phyloP scores from a whole-genome alignment of 2,113 vertebrate genomes.

The Mormyrus lacerda region DNA sequence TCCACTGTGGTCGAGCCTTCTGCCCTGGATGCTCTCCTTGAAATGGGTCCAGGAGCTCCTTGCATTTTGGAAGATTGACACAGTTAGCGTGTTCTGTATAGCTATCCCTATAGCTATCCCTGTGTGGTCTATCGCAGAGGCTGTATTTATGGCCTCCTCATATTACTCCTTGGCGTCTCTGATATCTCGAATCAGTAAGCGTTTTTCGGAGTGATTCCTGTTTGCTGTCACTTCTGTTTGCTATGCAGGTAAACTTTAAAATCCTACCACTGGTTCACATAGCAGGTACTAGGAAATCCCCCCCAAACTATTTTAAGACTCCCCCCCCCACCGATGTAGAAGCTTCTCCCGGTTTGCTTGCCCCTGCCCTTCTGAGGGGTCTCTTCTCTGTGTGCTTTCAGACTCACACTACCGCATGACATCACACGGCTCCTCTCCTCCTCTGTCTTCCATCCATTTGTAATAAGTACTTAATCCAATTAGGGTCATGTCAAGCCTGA shows the following conservation, averaged over 20 bases:
- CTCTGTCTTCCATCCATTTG: background rate
- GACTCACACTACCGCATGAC: background rate
- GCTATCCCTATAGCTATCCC: background rate
- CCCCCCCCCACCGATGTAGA: background rate
- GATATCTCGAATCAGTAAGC: background rate
- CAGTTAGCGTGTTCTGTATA: background rate
- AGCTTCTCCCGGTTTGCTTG: background rate
- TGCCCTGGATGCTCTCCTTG: background rate
- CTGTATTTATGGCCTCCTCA: background rate
- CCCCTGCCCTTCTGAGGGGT: background rate
- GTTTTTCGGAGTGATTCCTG: background rate
- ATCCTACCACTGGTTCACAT: background rate
- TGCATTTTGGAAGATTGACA: background rate
- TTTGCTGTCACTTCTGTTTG: background rate
- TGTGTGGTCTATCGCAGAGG: background rate
- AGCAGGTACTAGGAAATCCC: background rate
- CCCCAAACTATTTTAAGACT: background rate
- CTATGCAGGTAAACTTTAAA: background rate
- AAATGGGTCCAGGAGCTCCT: background rate
- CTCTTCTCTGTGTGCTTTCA: background rate
- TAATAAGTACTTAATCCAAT: conserved; percentile 10
- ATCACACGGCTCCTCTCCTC: background rate
- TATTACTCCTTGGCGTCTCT: background rate
- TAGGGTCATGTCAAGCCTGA: background rate
- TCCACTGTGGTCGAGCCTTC: background rate